phyloP scores from a whole-genome alignment of 2,888 invertebrate species.

The Oscheius sp. region DNA sequence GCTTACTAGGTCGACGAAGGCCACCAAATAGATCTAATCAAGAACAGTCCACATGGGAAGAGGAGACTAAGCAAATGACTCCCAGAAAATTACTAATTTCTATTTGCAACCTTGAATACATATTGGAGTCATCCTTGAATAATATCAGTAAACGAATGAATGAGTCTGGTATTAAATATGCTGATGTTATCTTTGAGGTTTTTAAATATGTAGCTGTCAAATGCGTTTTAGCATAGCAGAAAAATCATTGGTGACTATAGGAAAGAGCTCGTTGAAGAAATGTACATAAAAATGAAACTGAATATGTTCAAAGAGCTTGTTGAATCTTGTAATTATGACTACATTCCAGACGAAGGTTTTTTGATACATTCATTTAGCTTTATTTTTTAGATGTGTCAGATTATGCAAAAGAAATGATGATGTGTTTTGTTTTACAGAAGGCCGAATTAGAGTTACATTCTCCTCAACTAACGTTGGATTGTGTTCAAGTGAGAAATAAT shows the following conservation, averaged over 20 bases:
- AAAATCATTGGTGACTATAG: conserved; percentile 57
- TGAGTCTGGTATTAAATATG: conserved; percentile 64
- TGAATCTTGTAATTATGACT: conserved; percentile 55
- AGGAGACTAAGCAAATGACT: conserved; percentile 32
- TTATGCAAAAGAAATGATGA: conserved; percentile 69
- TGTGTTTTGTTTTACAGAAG: conserved; percentile 66
- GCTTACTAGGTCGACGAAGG: conserved; percentile 8
- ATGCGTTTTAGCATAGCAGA: conserved; percentile 53
- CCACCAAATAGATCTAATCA: neutral
- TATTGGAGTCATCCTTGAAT: conserved; percentile 60
- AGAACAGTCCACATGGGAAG: neutral
- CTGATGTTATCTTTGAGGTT: conserved; percentile 67
- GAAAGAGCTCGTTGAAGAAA: conserved; percentile 48
- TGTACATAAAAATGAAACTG: conserved; percentile 61
- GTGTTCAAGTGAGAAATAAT: conserved; percentile 44
- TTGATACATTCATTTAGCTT: neutral
- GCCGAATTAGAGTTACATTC: conserved; percentile 66
- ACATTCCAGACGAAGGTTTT: conserved; percentile 60
- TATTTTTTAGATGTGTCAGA: conserved; percentile 63
- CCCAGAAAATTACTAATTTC: conserved; percentile 65
- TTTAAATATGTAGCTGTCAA: neutral
- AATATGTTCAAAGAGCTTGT: conserved; percentile 54
- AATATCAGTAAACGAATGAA: conserved; percentile 60
- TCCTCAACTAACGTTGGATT: conserved; percentile 58
- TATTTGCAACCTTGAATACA: conserved; percentile 68